These are phyloP conservation scores for Hemiprocne comata DNA, from an alignment of 2,113 vertebrate genomes.

Conservation along the genomic window DNA sequence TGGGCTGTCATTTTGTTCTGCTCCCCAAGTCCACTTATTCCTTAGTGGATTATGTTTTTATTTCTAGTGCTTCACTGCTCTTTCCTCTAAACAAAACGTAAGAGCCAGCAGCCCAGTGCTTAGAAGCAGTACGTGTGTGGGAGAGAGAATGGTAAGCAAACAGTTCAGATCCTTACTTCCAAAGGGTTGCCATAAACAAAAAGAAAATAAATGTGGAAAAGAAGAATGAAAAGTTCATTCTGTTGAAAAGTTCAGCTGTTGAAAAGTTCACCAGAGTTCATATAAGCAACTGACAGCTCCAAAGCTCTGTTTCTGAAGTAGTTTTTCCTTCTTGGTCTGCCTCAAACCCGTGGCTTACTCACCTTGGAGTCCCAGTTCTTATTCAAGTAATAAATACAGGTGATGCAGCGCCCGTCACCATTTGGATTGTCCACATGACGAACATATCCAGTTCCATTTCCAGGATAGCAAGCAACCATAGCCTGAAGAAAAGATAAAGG, in stretches of 20 bases:
- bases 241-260: too few species aligned
- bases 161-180: neutral
- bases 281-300: neutral
- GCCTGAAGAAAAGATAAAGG: slow-evolving; percentile 75
- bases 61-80: neutral
- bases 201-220: neutral
- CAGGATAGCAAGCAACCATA: slow-evolving; percentile 92
- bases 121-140: neutral
- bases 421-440: slow-evolving; percentile 92
- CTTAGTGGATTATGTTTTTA: neutral
- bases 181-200: neutral
- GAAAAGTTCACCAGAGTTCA: neutral
- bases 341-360: neutral
- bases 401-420: slow-evolving; percentile 87
- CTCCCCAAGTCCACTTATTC: neutral
- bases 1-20: neutral
- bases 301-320: neutral
- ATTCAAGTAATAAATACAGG: slow-evolving; percentile 92
- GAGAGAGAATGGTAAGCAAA: neutral
- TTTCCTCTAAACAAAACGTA: neutral
- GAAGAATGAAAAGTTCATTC: too few species aligned
- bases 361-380: slow-evolving; percentile 93
- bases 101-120: neutral
- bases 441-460: slow-evolving; percentile 89
- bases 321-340: neutral